These are phyloP conservation scores for Neotoxoptera formosana DNA, from an alignment of 1,140 invertebrate genomes.

Conservation along the genomic window DNA sequence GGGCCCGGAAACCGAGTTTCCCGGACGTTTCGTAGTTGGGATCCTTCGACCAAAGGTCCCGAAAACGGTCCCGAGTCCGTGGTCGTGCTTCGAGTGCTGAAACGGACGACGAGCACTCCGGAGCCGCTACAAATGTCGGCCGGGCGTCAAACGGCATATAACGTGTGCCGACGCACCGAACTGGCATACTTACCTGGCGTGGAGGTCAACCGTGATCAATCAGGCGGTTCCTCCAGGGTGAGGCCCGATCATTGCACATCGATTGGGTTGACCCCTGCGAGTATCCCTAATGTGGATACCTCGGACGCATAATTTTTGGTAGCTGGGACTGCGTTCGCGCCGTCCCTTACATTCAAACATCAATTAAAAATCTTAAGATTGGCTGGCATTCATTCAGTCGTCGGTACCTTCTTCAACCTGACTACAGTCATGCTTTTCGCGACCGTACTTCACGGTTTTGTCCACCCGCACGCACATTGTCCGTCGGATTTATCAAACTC, in stretches of 20 bases:
- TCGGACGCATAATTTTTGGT: slow-evolving; percentile 76
- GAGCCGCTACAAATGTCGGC: neutral
- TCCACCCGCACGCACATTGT: no score
- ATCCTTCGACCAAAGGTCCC: fast-evolving
- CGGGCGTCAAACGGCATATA: neutral
- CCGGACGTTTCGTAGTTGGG: neutral
- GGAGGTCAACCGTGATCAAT: slow-evolving; percentile 72
- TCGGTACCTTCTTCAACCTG: no score
- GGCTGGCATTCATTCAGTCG: no score
- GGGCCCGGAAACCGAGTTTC: no score
- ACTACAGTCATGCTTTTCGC: no score
- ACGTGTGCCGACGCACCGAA: no score
- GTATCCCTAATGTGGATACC: slow-evolving; percentile 75
- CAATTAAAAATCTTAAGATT: no score
- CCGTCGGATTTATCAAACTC: no score
- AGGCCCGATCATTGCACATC: slow-evolving; percentile 76
- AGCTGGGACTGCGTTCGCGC: slow-evolving; percentile 68
- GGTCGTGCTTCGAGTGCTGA: fast-evolving
- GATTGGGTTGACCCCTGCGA: slow-evolving; percentile 76
- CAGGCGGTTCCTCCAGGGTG: slow-evolving; percentile 74
- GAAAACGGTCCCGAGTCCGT: neutral
- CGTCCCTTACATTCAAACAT: slow-evolving; percentile 60
- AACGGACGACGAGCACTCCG: no score
- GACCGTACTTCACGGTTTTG: no score
- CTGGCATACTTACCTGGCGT: slow-evolving; percentile 71